phyloP scores from a whole-genome alignment of 1,140 invertebrate species.

The Luehdorfia chinensis region DNA sequence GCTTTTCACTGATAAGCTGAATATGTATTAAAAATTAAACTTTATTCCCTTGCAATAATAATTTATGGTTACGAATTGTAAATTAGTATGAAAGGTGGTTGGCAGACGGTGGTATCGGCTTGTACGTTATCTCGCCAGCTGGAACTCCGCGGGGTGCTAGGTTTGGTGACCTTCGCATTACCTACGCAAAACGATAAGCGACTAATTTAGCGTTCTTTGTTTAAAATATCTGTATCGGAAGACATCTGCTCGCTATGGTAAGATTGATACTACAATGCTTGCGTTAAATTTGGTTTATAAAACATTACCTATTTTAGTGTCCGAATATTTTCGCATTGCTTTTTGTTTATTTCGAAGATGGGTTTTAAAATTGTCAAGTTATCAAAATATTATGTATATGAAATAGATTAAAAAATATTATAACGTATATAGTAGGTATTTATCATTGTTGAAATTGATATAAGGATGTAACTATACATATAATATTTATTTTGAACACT shows the following conservation, averaged over 20 bases:
- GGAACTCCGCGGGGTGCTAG: constrained; percentile 5
- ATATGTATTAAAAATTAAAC: constrained; percentile 3
- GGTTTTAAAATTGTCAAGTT: too few species aligned
- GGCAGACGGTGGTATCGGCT: not conserved
- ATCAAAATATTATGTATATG: too few species aligned
- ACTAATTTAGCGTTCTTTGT: constrained; percentile 4
- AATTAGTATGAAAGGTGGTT: constrained; percentile 11
- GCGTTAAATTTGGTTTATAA: not conserved
- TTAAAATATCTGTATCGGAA: not conserved
- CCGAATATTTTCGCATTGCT: too few species aligned
- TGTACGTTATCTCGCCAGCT: not conserved
- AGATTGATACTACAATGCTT: not conserved
- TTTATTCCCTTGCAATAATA: constrained; percentile 11
- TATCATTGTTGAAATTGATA: too few species aligned
- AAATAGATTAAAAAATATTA: too few species aligned
- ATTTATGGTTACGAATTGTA: constrained; percentile 12
- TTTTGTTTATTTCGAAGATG: too few species aligned
- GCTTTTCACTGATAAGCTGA: constrained; percentile 7
- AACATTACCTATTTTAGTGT: not conserved
- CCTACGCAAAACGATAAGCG: not conserved
- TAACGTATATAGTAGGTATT: too few species aligned
- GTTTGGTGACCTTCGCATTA: constrained; percentile 6
- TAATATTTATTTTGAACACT: too few species aligned
- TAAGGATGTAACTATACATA: too few species aligned
- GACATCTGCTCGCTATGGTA: not conserved